Percentiles rank a stretch among this genome's conserved stretches.
Evolutionary conservation across 2,888 invertebrate species (phyloP).

Genomic region (Perizoma affinitatum): DNA sequence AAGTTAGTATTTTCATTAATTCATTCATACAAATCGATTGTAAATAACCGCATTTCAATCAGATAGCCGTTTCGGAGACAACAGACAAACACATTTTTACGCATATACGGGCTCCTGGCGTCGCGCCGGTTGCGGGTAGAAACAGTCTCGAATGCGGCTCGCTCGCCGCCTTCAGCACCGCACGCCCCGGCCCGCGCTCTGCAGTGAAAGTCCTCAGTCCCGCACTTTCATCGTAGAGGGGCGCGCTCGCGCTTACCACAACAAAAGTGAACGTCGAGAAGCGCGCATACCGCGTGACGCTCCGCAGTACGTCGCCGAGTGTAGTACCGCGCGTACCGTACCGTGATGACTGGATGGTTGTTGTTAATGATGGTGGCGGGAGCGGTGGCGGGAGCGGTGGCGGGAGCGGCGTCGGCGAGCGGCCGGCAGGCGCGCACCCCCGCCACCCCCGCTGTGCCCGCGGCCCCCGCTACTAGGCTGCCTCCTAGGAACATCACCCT

Average conservation of each 20-base stretch:
- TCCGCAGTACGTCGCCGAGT: constrained; percentile 64
- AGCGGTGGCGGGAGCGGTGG: constrained; percentile 50
- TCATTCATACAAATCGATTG: too few species aligned
- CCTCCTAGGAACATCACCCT: constrained; percentile 77
- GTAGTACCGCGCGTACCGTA: constrained; percentile 63
- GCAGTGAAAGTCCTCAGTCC: constrained; percentile 79
- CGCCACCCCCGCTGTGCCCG: constrained; percentile 61
- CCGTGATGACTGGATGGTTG: constrained; percentile 75
- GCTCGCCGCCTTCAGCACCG: background rate
- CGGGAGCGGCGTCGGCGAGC: constrained; percentile 62
- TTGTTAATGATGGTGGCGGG: constrained; percentile 69
- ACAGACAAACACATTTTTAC: too few species aligned
- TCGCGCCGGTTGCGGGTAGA: too few species aligned
- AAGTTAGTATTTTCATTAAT: too few species aligned
- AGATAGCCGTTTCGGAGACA: too few species aligned
- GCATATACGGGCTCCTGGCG: too few species aligned
- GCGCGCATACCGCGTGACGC: constrained; percentile 64
- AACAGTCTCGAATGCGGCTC: background rate
- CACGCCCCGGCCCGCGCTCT: constrained; percentile 43
- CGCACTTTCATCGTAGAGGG: constrained; percentile 78
- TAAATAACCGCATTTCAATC: too few species aligned
- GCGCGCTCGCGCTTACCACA: constrained; percentile 62
- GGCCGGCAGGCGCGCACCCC: constrained; percentile 74
- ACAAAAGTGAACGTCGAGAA: constrained; percentile 76
- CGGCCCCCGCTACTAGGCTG: constrained; percentile 75